phyloP scores from a whole-genome alignment of 2,797 vertebrate species.

The Morus bassanus region DNA sequence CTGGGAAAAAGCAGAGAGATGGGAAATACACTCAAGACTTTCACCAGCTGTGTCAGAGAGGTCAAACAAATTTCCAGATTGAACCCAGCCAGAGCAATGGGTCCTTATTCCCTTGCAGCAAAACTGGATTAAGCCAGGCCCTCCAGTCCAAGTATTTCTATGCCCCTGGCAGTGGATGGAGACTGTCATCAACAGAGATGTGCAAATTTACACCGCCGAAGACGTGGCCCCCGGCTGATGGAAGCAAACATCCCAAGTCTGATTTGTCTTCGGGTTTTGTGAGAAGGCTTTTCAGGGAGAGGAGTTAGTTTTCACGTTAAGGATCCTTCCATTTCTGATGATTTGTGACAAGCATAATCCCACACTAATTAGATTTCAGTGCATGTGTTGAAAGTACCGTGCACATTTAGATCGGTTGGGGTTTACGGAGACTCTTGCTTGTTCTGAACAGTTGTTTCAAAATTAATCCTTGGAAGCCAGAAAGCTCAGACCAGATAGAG shows the following conservation, averaged over 20 bases:
- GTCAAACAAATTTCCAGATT: not conserved
- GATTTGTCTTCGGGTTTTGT: not conserved
- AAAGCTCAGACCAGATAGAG: constrained; percentile 27
- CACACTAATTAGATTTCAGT: constrained; percentile 58
- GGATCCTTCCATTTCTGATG: constrained; percentile 12
- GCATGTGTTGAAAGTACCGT: constrained; percentile 32
- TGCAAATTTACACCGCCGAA: accelerated
- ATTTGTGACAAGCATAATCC: constrained; percentile 59
- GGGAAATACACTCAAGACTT: not conserved
- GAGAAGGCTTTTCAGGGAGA: not conserved
- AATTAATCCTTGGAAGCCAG: constrained; percentile 45
- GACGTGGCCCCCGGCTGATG: accelerated
- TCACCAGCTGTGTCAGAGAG: not conserved
- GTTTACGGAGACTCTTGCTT: not conserved
- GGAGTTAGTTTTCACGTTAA: not conserved
- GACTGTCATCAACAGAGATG: not conserved
- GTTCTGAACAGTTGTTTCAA: constrained; percentile 43
- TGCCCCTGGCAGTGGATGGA: not conserved
- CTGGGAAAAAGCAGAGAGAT: not conserved
- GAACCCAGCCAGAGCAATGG: not conserved
- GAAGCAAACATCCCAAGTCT: not conserved
- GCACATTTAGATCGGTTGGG: not conserved
- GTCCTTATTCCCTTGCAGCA: not conserved
- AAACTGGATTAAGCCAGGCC: not conserved
- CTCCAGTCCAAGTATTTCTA: not conserved